Percentiles rank a stretch among this genome's conserved stretches.
phyloP scores from a whole-genome alignment of 2,797 vertebrate genomes.

The Naso thynnoides region DNA sequence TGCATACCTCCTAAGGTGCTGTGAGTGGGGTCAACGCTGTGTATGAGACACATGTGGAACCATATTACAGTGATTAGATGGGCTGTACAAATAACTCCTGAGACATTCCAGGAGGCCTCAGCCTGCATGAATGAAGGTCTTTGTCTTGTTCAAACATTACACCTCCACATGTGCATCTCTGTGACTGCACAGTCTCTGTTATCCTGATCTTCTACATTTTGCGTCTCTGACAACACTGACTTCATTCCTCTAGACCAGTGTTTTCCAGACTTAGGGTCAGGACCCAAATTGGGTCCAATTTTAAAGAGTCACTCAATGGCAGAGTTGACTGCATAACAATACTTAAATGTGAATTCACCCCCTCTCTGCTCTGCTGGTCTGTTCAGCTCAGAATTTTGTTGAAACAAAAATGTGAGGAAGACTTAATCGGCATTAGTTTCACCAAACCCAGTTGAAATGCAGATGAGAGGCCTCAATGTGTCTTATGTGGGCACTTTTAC shows the following conservation, averaged over 20 bases:
- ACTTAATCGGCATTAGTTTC: too few species aligned
- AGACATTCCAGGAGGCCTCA: constrained; percentile 74
- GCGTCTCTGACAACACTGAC: constrained; percentile 41
- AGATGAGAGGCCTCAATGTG: too few species aligned
- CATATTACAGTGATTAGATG: constrained; percentile 59
- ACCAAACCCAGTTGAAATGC: too few species aligned
- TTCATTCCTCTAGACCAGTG: constrained; percentile 17
- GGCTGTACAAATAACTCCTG: constrained; percentile 57
- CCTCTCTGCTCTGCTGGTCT: too few species aligned
- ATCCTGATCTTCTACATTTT: constrained; percentile 39
- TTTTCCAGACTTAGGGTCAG: too few species aligned
- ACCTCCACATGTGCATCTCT: constrained; percentile 57
- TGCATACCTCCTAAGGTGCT: background rate
- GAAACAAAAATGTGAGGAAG: too few species aligned
- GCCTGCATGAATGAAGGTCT: constrained; percentile 69
- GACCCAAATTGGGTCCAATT: too few species aligned
- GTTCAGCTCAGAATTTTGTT: too few species aligned
- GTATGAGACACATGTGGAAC: constrained; percentile 48
- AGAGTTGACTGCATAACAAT: too few species aligned
- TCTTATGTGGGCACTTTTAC: too few species aligned
- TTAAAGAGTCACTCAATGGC: too few species aligned
- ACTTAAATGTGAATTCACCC: too few species aligned
- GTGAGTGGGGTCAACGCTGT: constrained; percentile 11
- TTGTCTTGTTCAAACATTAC: constrained; percentile 69
- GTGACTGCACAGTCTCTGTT: constrained; percentile 41